Conservation (phyloP, 2,888 invertebrate species). For the Drosophila vallismaia region DNA sequence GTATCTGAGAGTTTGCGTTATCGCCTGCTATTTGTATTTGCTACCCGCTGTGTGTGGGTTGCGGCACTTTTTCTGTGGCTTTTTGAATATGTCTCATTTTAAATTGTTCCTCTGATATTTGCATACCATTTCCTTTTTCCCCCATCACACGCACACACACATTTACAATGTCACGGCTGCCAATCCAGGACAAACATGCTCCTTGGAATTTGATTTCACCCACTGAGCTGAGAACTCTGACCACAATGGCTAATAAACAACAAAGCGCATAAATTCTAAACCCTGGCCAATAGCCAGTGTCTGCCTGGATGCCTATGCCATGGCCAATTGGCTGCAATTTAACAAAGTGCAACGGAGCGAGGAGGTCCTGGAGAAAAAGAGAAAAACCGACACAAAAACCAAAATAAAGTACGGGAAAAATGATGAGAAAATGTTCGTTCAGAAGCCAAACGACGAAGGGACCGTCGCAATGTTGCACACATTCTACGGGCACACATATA, state of each 20-base stretch:
- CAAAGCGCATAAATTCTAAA: constrained; percentile 73
- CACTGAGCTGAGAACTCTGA: constrained; percentile 46
- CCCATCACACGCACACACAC: constrained; percentile 12
- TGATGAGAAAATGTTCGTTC: constrained; percentile 32
- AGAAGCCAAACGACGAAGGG: constrained; percentile 22
- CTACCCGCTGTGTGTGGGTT: constrained; percentile 36
- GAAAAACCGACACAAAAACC: constrained; percentile 30
- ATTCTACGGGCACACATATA: constrained; percentile 9
- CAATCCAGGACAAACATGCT: constrained; percentile 19
- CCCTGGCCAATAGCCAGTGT: constrained; percentile 22
- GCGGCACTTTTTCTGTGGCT: constrained; percentile 45
- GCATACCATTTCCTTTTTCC: constrained; percentile 47
- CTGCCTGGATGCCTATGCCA: constrained; percentile 55
- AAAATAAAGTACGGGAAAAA: constrained; percentile 29
- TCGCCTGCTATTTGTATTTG: constrained; percentile 65
- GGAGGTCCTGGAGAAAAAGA: constrained; percentile 41
- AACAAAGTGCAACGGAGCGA: constrained; percentile 78
- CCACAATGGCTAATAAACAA: constrained; percentile 75
- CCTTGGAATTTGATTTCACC: constrained; percentile 67
- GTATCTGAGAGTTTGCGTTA: constrained; percentile 37
- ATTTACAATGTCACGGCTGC: constrained; percentile 1
- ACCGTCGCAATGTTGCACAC: constrained; percentile 25
- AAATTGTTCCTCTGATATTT: constrained; percentile 73
- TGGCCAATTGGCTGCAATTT: constrained; percentile 81
- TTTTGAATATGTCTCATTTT: constrained; percentile 76